A percentile compares a stretch with the other conserved stretches of the same genome.
phyloP scores from a whole-genome alignment of 2,113 vertebrate species.

The Spea multiplicata region DNA sequence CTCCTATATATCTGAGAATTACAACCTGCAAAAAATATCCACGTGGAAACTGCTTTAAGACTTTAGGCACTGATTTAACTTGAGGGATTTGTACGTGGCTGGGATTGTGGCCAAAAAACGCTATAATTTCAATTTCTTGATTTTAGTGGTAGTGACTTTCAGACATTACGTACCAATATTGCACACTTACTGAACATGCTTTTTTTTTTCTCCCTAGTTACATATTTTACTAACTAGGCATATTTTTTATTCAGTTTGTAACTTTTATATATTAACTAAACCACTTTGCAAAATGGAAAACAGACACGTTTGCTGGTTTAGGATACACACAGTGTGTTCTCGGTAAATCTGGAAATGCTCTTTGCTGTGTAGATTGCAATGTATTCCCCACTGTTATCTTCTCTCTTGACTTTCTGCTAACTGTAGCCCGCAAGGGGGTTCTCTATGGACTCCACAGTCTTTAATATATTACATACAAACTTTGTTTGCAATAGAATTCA shows the following conservation, averaged over 20 bases:
- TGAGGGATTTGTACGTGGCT: not conserved
- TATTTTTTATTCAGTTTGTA: not conserved
- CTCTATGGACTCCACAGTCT: not conserved
- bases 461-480: no score
- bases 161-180: not conserved
- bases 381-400: not conserved
- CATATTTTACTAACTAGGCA: not conserved
- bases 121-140: not conserved
- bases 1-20: not conserved
- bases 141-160: not conserved
- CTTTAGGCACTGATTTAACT: not conserved
- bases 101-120: not conserved
- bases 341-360: not conserved
- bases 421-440: not conserved
- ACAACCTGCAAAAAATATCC: constrained; percentile 3
- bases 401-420: not conserved
- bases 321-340: not conserved
- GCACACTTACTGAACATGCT: not conserved
- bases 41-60: not conserved
- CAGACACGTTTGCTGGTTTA: not conserved
- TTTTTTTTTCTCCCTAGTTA: not conserved
- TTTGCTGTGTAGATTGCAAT: not conserved
- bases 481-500: no score
- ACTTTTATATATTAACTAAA: not conserved
- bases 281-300: not conserved